Evolutionary conservation across 1,140 invertebrate species (phyloP), one percentile per base, ranked within the genome.

Genomic region (Gryllus bimaculatus): DNA sequence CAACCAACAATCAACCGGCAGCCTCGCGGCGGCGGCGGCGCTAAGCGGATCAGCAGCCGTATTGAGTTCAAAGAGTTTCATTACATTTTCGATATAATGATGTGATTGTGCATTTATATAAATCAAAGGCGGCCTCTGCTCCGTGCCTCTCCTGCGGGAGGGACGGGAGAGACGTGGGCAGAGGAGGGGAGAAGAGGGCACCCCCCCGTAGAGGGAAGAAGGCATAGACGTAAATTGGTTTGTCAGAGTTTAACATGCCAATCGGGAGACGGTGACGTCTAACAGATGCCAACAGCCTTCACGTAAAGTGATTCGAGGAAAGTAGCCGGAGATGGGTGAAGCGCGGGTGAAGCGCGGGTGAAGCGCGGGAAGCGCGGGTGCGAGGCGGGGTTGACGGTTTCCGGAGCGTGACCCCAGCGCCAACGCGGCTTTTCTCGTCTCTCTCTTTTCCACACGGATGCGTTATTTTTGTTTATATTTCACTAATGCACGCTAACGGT

Each of bases 41-140:
- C 54, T 66, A 66, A 66, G 54, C 54, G 54, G 54, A 66, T 66
- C 54, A 66, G 54, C 54, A 66, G 10, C 54, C 54, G 54, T 66
- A 66, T 66, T 66, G 54, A 66, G 54, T 66, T 66, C 54, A 66
- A 66, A 66, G 54, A 66, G 54, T 66, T 66, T 66, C 54, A 66
- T 66, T 66, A 66, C 54, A 66, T 66, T 66, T n/a, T 66, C 54
- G 54, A 66, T 66, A 66, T 66, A 66, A 66, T 66, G 54, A 66
- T 66, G 54, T 66, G 54, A 66, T 66, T 66, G 54, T 66, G 54
- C 54, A 66, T 66, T 66, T 66, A 66, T 66, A 66, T 18, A 66
- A 66, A 66, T 66, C 54, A 66, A 66, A 66, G 54, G 54, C 54
- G 54, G 54, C 18, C 26, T 66, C 54, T 1, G 54, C 10, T 39